Evolutionary conservation across 2,797 vertebrate species (phyloP).

Genomic region (Micromesistius poutassou): DNA sequence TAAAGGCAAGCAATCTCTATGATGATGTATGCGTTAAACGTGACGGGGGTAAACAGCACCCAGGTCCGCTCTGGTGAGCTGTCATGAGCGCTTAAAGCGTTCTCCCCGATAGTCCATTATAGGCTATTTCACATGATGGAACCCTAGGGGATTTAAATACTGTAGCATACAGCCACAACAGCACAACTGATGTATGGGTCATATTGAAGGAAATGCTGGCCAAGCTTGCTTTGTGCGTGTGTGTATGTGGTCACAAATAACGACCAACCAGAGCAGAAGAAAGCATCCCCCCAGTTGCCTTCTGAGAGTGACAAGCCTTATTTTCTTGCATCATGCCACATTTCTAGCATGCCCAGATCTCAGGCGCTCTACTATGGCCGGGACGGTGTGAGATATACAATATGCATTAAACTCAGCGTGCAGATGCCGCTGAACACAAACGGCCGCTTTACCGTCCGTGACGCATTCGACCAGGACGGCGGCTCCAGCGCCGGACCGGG

Average conservation of each 20-base stretch:
- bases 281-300: neutral
- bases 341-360: neutral
- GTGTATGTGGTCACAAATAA: neutral
- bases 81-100: neutral
- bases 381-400: neutral
- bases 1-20: neutral
- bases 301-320: neutral
- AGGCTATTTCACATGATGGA: no score
- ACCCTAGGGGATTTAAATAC: neutral
- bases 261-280: no score
- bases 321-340: slow-evolving; percentile 50
- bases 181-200: neutral
- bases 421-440: neutral
- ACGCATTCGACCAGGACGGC: neutral
- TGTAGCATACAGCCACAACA: neutral
- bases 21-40: neutral
- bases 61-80: neutral
- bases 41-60: neutral
- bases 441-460: no score
- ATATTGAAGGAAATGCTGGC: neutral
- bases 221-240: neutral
- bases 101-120: neutral
- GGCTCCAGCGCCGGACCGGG: neutral
- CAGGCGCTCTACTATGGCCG: neutral
- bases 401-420: neutral